Conservation (phyloP, 2,888 invertebrate genomes). For the Plebejus argus region DNA sequence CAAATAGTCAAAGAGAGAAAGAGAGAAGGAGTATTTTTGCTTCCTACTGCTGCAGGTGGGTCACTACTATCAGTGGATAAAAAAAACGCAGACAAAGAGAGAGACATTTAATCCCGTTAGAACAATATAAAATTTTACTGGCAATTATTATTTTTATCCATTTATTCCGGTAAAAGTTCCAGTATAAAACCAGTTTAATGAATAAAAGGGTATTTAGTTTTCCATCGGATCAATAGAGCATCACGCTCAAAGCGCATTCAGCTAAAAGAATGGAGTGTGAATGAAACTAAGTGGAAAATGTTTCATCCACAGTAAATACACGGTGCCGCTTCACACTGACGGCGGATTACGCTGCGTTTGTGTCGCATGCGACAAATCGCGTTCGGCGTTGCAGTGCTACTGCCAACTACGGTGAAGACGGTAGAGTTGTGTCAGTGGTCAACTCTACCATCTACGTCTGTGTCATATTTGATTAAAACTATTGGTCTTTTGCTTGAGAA, state of each 20-base stretch:
- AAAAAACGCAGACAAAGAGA: background rate
- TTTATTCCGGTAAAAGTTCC: background rate
- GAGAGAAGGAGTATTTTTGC: no score
- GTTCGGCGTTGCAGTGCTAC: background rate
- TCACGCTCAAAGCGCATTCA: slow-evolving; percentile 27
- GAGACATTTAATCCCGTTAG: background rate
- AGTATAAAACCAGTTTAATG: slow-evolving; percentile 26
- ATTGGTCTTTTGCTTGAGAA: no score
- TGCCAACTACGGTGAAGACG: no score
- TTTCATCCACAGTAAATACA: slow-evolving; percentile 22
- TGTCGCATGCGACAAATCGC: background rate
- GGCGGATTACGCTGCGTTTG: background rate
- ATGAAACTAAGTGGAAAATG: slow-evolving; percentile 28
- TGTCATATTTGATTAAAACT: no score
- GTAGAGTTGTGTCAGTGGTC: no score
- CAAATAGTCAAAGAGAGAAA: no score
- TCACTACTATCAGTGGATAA: no score
- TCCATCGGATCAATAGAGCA: slow-evolving; percentile 28
- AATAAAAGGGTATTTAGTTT: slow-evolving; percentile 29
- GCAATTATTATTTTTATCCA: background rate
- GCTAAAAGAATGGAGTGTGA: slow-evolving; percentile 28
- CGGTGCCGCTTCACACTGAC: background rate
- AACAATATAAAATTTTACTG: background rate
- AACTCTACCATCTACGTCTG: no score
- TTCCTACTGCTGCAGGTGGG: no score